Evolutionary conservation across 1,140 invertebrate genomes (phyloP).

Genomic region (Ephestia elutella): DNA sequence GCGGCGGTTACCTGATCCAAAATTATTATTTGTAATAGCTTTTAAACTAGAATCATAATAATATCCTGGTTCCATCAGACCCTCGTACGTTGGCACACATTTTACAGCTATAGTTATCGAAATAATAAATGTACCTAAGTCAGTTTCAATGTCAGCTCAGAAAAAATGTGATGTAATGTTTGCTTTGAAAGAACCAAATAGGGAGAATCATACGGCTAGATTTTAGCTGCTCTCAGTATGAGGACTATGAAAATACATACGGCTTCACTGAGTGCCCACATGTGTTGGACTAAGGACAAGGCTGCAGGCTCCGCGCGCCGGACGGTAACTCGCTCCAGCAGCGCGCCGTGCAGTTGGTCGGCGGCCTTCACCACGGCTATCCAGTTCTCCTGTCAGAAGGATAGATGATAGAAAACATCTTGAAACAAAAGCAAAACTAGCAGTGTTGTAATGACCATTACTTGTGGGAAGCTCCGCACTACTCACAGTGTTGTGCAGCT

Average conservation of each 20-base stretch:
- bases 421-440: no score
- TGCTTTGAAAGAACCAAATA: no score
- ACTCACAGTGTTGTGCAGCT: slow-evolving; percentile 61
- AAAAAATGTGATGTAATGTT: no score
- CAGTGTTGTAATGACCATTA: no score
- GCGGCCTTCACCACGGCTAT: slow-evolving; percentile 62
- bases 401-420: background rate
- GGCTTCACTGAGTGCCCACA: slow-evolving; percentile 63
- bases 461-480: background rate
- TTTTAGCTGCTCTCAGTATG: no score
- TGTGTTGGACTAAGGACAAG: slow-evolving; percentile 53
- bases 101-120: no score
- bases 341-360: slow-evolving; percentile 55
- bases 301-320: slow-evolving; percentile 49
- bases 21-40: background rate
- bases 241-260: slow-evolving; percentile 23
- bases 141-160: no score
- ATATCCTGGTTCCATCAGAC: no score
- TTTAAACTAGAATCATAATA: background rate
- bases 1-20: slow-evolving; percentile 48
- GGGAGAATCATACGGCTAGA: no score
- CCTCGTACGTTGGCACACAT: no score
- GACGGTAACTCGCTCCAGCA: slow-evolving; percentile 48
- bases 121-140: no score
- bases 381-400: slow-evolving; percentile 52